Conservation (phyloP, 2,797 vertebrate species). For the Aulostomus chinensis region DNA sequence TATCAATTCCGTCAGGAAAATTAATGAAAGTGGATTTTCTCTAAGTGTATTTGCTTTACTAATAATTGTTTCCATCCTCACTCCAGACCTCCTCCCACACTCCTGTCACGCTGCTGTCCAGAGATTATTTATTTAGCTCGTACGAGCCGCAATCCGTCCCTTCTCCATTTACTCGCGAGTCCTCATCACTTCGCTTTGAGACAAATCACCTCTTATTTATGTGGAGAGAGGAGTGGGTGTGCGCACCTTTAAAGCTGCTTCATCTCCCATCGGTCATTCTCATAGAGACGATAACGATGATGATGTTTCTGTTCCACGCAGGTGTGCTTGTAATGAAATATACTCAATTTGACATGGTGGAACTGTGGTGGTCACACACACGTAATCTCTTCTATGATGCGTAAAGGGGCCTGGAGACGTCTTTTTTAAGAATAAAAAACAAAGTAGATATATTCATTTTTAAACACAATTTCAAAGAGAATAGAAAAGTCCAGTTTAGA, state of each 20-base stretch:
- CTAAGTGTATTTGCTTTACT: constrained; percentile 60
- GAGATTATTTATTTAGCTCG: constrained; percentile 59
- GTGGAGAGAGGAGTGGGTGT: too few species aligned
- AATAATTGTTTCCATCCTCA: constrained; percentile 61
- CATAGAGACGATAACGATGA: too few species aligned
- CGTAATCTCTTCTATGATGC: too few species aligned
- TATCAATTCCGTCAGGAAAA: constrained; percentile 27
- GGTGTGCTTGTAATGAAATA: not conserved
- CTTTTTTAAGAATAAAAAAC: too few species aligned
- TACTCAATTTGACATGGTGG: not conserved
- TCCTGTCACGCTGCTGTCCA: constrained; percentile 38
- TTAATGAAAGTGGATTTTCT: constrained; percentile 53
- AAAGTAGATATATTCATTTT: too few species aligned
- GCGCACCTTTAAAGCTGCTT: too few species aligned
- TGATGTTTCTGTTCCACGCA: not conserved
- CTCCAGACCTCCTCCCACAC: constrained; percentile 64
- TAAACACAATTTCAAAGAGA: too few species aligned
- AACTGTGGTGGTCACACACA: constrained; percentile 1
- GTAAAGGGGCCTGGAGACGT: too few species aligned
- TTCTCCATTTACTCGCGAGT: constrained; percentile 8
- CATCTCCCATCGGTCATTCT: too few species aligned
- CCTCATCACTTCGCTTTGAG: not conserved
- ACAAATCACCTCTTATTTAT: constrained; percentile 4
- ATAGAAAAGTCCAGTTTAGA: too few species aligned
- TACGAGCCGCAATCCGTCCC: constrained; percentile 24